Conservation (phyloP, 2,888 invertebrate species). For the Zelleria hepariella region DNA sequence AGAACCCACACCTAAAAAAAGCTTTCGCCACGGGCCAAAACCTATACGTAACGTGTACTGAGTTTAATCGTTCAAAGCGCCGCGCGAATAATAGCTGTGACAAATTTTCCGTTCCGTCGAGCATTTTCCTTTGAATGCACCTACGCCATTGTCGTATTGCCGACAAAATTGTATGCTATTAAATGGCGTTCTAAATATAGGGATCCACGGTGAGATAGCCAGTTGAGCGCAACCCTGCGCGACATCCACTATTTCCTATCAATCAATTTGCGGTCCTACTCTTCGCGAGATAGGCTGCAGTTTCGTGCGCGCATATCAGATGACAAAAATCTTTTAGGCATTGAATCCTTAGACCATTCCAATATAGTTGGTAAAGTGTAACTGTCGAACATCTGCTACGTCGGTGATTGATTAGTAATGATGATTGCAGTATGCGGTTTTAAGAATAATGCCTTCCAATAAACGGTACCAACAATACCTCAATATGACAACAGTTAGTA, state of each 20-base stretch:
- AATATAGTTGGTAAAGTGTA: constrained; percentile 41
- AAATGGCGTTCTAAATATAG: constrained; percentile 67
- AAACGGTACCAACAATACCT: constrained; percentile 30
- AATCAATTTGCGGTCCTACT: constrained; percentile 20
- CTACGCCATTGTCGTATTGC: constrained; percentile 63
- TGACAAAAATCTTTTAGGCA: constrained; percentile 12
- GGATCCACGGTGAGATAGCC: constrained; percentile 46
- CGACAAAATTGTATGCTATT: constrained; percentile 65
- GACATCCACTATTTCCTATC: constrained; percentile 21
- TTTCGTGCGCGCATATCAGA: not conserved
- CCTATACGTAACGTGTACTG: constrained; percentile 29
- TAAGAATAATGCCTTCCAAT: constrained; percentile 34
- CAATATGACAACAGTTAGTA: constrained; percentile 39
- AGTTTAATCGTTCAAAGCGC: constrained; percentile 63
- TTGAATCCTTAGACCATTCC: constrained; percentile 15
- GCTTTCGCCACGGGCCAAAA: not conserved
- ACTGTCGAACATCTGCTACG: constrained; percentile 60
- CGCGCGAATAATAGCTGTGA: constrained; percentile 61
- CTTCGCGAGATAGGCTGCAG: not conserved
- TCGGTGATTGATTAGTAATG: constrained; percentile 35
- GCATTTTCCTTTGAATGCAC: constrained; percentile 67
- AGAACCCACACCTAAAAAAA: not conserved
- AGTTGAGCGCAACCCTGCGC: constrained; percentile 44
- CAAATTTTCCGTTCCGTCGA: constrained; percentile 67
- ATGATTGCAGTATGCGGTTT: constrained; percentile 50